Evolutionary conservation across 2,888 invertebrate species (phyloP).

Genomic region (Drosophila hamatofila): DNA sequence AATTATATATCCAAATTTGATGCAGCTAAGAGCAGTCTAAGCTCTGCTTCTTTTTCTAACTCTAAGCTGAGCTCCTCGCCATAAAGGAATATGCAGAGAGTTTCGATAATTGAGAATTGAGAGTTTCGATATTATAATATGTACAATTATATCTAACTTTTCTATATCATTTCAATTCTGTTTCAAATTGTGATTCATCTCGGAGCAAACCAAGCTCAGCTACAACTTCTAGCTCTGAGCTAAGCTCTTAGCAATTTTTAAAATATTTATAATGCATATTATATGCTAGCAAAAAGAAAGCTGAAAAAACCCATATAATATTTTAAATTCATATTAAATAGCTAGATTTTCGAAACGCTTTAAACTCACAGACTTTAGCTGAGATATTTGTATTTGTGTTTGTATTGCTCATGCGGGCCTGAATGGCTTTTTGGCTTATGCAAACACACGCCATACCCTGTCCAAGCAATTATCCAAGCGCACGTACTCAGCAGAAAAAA

Average conservation of each 20-base stretch:
- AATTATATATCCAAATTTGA: no score
- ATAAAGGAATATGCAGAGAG: no score
- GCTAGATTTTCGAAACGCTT: background rate
- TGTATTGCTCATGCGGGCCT: background rate
- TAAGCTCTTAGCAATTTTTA: background rate
- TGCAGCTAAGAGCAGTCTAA: no score
- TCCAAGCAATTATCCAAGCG: conserved; percentile 43
- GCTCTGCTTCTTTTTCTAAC: no score
- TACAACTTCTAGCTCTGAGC: no score
- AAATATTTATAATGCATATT: background rate
- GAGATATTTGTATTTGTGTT: conserved; percentile 3
- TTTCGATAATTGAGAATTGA: no score
- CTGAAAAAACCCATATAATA: background rate
- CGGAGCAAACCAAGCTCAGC: no score
- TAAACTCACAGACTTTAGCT: background rate
- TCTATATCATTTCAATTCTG: no score
- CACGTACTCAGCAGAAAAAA: conserved; percentile 44
- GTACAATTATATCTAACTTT: no score
- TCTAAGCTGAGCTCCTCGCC: no score
- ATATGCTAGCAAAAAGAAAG: background rate
- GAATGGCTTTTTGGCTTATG: conserved; percentile 22
- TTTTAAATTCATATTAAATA: background rate
- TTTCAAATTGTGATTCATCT: no score
- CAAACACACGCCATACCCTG: conserved; percentile 19
- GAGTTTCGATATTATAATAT: no score